These are phyloP conservation scores for Calcarius lapponicus DNA, from an alignment of 2,797 vertebrate genomes.

Conservation along the genomic window DNA sequence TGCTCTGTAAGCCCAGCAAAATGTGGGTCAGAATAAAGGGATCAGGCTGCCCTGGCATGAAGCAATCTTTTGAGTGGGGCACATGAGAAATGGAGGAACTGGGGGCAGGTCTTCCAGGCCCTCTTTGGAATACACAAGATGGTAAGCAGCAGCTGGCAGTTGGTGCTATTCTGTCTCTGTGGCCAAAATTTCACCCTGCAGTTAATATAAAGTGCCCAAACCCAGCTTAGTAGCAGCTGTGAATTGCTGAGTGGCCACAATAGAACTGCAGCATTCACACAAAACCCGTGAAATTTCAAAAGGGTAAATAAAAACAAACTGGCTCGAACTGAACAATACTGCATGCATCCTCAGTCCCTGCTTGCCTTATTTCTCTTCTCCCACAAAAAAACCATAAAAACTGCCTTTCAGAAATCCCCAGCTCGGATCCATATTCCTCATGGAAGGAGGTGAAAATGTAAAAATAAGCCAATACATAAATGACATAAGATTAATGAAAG, in stretches of 20 bases:
- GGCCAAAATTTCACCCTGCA: background rate
- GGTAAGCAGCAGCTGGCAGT: background rate
- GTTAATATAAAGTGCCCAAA: background rate
- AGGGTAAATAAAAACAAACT: conserved; percentile 3
- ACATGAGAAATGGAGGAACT: background rate
- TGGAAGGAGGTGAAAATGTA: background rate
- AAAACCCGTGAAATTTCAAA: background rate
- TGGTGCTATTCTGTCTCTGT: background rate
- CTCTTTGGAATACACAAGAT: background rate
- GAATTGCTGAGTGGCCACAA: conserved; percentile 1
- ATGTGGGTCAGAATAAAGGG: background rate
- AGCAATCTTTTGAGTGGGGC: background rate
- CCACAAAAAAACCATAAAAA: background rate
- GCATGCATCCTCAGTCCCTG: background rate
- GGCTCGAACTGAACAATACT: background rate
- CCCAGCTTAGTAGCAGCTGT: background rate
- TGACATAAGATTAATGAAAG: conserved; percentile 6
- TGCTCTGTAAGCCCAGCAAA: background rate
- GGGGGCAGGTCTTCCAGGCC: background rate
- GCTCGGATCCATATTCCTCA: background rate
- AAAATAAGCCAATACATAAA: conserved; percentile 16
- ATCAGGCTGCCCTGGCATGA: background rate
- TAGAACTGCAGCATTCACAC: background rate
- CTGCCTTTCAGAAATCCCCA: conserved; percentile 11
- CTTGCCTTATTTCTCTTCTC: background rate